phyloP scores from a whole-genome alignment of 2,797 vertebrate genomes.

The Aselliscus stoliczkanus region DNA sequence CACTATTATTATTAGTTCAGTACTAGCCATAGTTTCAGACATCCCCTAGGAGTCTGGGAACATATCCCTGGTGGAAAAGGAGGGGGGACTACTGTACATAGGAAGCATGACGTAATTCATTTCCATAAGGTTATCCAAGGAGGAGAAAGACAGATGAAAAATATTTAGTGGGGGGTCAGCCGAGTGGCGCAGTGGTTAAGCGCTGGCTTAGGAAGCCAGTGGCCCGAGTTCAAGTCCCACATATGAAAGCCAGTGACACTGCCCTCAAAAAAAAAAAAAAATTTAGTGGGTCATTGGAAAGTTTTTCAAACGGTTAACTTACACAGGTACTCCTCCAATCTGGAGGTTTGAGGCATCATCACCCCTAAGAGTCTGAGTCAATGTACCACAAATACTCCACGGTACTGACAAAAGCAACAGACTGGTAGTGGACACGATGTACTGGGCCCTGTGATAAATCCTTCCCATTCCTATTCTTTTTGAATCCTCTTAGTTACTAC shows the following conservation, averaged over 20 bases:
- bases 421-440: background rate
- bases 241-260: too few relatives aligned
- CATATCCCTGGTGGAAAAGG: background rate
- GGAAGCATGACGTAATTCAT: constrained; percentile 20
- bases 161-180: background rate
- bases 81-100: background rate
- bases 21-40: background rate
- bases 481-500: background rate
- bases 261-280: too few relatives aligned
- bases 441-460: background rate
- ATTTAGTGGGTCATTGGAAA: background rate
- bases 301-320: background rate
- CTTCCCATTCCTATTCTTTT: background rate
- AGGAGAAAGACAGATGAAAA: constrained; percentile 12
- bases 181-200: too few relatives aligned
- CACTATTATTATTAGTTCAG: background rate
- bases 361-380: background rate
- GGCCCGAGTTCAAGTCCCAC: too few relatives aligned
- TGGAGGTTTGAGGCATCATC: background rate
- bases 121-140: background rate
- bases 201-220: too few relatives aligned
- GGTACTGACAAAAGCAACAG: background rate
- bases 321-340: background rate
- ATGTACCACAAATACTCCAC: background rate
- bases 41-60: background rate